Evolutionary conservation across 1,140 invertebrate species (phyloP), one percentile per base, ranked within the genome.

Genomic region (Theocolax elegans): DNA sequence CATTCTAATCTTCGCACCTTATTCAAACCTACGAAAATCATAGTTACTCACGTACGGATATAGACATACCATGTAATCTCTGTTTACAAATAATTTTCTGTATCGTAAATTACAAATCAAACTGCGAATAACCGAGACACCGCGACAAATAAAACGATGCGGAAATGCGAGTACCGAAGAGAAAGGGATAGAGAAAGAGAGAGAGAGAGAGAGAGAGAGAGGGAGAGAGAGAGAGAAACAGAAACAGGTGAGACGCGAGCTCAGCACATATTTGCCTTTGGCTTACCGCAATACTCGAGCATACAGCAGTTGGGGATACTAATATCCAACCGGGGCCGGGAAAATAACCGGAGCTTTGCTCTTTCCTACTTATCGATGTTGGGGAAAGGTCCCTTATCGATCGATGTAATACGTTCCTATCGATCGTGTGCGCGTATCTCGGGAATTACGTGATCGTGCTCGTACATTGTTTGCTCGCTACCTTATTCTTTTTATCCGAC

Each of bases 201-300:
- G 25, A 13, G 29, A 35, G 17, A 35, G 60, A 29, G 59, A 19
- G 42, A 29, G 60, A 49, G 46, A 46, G 35, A 65, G 35, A 31
- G 10, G 35, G 21, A 64, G 19, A 27, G 15, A 10, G 42, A 27
- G 67, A 73, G 67, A 76, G n/a, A n/a, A n/a, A n/a, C n/a, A n/a
- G n/a, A n/a, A n/a, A 71, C 72, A 74, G 72, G 73, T 74, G 72
- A 76, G 72, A 62, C 66, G 73, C 67, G 38, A 23, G 35, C 70
- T 54, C 60, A 56, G 71, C 48, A 73, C 74, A 76, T 77, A 77
- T 77, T 78, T 78, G 72, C 74, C 27, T 62, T 35, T 40, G 72
- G 71, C 58, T 76, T 71, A 71, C 71, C 72, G 67, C 71, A 72
- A 77, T 77, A 78, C 77, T 76, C 74, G 42, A 64, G 60, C 23